These are phyloP conservation scores for Rhinoptilus africanus DNA, from an alignment of 2,113 vertebrate genomes.

Conservation along the genomic window DNA sequence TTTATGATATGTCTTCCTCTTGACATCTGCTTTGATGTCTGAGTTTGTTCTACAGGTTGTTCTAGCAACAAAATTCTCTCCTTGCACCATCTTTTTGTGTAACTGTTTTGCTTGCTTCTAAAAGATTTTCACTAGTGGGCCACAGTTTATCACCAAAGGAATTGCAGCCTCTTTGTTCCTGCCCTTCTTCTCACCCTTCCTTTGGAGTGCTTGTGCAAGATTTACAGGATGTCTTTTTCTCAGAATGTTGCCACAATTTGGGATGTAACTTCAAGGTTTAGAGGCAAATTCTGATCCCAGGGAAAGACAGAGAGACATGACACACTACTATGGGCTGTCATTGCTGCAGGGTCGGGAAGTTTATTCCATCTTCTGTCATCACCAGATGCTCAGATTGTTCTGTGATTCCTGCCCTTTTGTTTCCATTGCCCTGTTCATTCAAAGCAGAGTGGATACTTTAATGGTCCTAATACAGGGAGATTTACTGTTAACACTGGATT, in stretches of 20 bases:
- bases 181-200: neutral
- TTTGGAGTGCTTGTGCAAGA: neutral
- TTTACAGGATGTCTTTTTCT: neutral
- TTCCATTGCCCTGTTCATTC: neutral
- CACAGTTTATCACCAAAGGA: neutral
- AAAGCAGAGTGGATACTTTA: neutral
- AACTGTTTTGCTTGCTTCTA: neutral
- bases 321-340: neutral
- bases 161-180: neutral
- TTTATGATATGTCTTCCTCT: neutral
- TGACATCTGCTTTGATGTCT: neutral
- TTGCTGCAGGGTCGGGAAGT: neutral
- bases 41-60: neutral
- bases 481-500: neutral
- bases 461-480: neutral
- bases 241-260: neutral
- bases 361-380: slow-evolving; percentile 5
- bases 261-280: neutral
- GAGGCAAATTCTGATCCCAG: neutral
- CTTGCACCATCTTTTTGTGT: neutral
- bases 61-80: neutral
- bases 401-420: neutral
- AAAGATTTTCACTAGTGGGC: neutral
- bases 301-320: neutral
- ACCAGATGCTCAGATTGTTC: neutral